Evolutionary conservation across 2,888 invertebrate species (phyloP).

Genomic region (Latrodectus hesperus): DNA sequence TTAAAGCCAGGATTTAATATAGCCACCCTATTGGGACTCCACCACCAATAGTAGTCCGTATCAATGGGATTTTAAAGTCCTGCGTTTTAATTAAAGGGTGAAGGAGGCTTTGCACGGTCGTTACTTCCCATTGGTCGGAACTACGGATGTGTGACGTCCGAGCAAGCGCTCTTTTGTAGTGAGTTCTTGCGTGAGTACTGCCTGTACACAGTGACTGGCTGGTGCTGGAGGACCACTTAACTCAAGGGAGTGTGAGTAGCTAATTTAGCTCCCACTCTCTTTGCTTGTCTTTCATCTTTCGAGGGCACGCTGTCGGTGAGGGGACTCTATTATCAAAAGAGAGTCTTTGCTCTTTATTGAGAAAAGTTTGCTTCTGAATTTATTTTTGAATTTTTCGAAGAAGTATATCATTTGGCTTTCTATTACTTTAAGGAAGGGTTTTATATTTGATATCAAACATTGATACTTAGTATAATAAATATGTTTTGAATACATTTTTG

Average conservation of each 20-base stretch:
- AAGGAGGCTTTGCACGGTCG: slow-evolving; percentile 5
- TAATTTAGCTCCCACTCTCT: slow-evolving; percentile 11
- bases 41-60: slow-evolving; percentile 32
- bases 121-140: slow-evolving; percentile 45
- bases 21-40: slow-evolving; percentile 8
- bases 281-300: not conserved
- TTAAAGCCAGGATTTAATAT: slow-evolving; percentile 33
- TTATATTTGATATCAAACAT: too few species aligned
- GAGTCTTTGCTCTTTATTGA: not conserved
- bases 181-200: not conserved
- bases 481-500: too few species aligned
- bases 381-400: too few species aligned
- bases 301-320: not conserved
- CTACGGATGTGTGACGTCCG: slow-evolving; percentile 43
- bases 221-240: not conserved
- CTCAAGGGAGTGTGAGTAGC: slow-evolving; percentile 6
- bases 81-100: slow-evolving; percentile 61
- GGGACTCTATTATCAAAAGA: not conserved
- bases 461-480: too few species aligned
- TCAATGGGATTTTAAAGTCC: slow-evolving; percentile 62
- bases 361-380: not conserved
- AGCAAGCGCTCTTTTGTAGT: slow-evolving; percentile 6
- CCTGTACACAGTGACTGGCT: not conserved
- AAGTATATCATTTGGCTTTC: too few species aligned
- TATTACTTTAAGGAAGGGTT: too few species aligned